Percentiles rank a stretch among this genome's conserved stretches.
These are phyloP conservation scores for Neodiprion pinetum DNA, from an alignment of 1,140 invertebrate genomes.

Conservation along the genomic window DNA sequence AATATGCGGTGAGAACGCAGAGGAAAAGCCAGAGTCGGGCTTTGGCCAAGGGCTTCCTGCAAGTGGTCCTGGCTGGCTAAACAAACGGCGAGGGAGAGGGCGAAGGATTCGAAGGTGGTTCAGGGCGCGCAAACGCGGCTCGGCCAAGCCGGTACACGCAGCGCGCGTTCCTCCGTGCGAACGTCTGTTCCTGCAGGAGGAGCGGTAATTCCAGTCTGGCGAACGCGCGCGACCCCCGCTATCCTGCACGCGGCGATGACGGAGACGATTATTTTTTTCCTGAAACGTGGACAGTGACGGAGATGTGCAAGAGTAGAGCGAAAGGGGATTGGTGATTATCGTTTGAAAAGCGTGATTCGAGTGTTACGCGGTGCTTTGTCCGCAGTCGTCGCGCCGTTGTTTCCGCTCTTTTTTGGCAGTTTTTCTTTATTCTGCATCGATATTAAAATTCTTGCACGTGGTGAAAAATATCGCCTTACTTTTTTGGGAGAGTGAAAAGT, in stretches of 20 bases:
- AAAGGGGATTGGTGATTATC: no score
- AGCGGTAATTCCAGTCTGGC: constrained; percentile 3
- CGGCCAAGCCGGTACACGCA: background rate
- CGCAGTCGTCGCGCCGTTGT: no score
- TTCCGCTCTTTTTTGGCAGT: no score
- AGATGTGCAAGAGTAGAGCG: background rate
- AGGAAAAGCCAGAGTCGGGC: background rate
- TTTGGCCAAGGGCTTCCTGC: background rate
- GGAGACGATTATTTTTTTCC: background rate
- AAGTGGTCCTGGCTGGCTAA: background rate
- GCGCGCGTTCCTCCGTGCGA: background rate
- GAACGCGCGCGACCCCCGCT: constrained; percentile 3
- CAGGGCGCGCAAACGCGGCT: background rate
- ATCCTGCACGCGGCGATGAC: background rate
- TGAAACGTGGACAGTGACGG: background rate
- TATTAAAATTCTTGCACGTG: no score
- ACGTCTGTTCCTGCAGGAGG: background rate
- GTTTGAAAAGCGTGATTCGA: no score
- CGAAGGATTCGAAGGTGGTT: background rate
- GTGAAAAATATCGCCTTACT: no score
- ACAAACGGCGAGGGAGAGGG: background rate
- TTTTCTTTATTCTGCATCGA: no score
- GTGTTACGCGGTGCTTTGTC: no score
- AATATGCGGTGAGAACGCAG: background rate
- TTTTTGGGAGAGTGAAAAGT: no score